These are phyloP conservation scores for Euplexia lucipara DNA, from an alignment of 2,888 invertebrate species.

Conservation along the genomic window DNA sequence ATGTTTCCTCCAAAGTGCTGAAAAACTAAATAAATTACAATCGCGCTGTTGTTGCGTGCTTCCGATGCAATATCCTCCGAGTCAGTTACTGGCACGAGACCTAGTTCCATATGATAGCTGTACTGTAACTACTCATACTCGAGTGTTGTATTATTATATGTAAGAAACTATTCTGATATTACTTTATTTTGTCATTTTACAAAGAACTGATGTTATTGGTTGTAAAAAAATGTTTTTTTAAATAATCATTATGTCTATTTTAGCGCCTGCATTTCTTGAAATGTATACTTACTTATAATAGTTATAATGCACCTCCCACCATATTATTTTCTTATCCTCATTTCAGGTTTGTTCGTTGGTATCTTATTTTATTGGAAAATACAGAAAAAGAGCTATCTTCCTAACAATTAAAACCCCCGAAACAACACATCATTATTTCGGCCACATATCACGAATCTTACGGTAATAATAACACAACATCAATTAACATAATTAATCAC, in stretches of 20 bases:
- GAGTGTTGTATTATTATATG: conserved; percentile 14
- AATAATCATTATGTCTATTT: too few relatives aligned
- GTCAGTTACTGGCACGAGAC: conserved; percentile 53
- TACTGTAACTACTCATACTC: conserved; percentile 29
- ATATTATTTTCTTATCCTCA: too few relatives aligned
- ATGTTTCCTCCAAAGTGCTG: conserved; percentile 56
- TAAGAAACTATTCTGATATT: conserved; percentile 12
- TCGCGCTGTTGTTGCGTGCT: conserved; percentile 67
- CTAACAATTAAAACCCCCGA: conserved; percentile 23
- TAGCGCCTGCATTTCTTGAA: too few relatives aligned
- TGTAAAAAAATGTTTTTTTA: background rate
- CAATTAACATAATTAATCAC: conserved; percentile 63
- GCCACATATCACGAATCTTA: conserved; percentile 55
- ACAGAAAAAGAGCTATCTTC: background rate
- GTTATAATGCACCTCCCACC: too few relatives aligned
- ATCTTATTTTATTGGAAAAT: background rate
- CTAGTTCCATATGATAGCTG: conserved; percentile 61
- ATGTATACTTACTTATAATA: too few relatives aligned
- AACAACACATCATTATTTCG: conserved; percentile 47
- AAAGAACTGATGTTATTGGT: background rate
- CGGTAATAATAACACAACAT: conserved; percentile 62
- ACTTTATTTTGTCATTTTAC: background rate
- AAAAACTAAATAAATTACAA: conserved; percentile 65
- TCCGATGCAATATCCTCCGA: conserved; percentile 71
- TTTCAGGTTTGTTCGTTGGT: background rate